A percentile compares a stretch with the other conserved stretches of the same genome.
phyloP scores from a whole-genome alignment of 2,888 invertebrate species.

The Volucella inanis region DNA sequence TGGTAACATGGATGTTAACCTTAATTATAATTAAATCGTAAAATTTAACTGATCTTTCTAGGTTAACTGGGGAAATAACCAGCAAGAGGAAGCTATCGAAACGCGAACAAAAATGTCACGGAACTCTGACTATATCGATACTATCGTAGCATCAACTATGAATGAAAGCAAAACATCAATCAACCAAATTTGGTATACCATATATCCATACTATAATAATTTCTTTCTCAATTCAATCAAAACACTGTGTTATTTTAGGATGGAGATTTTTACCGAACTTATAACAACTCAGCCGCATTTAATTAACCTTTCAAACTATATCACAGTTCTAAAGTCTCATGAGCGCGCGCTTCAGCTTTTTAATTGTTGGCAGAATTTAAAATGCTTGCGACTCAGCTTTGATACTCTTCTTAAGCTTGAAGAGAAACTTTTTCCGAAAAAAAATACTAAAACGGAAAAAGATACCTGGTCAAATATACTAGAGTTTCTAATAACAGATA shows the following conservation, averaged over 20 bases:
- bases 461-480: constrained; percentile 77
- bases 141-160: constrained; percentile 75
- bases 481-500: constrained; percentile 78
- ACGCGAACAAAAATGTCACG: constrained; percentile 77
- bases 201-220: not conserved
- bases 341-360: constrained; percentile 76
- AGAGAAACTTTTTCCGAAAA: constrained; percentile 51
- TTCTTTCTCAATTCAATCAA: not conserved
- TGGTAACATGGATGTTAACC: constrained; percentile 76
- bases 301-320: constrained; percentile 78
- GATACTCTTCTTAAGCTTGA: constrained; percentile 77
- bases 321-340: constrained; percentile 75
- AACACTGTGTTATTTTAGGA: constrained; percentile 73
- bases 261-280: constrained; percentile 79
- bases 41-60: constrained; percentile 41
- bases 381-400: constrained; percentile 77
- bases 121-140: constrained; percentile 77
- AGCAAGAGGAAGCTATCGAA: constrained; percentile 36
- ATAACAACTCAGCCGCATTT: constrained; percentile 76
- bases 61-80: constrained; percentile 78
- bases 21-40: not conserved
- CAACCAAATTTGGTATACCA: constrained; percentile 80
- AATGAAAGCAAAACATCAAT: constrained; percentile 74
- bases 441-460: constrained; percentile 33
- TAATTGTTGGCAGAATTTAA: constrained; percentile 77